phyloP scores from a whole-genome alignment of 2,797 vertebrate species.

The Gymnothorax javanicus region DNA sequence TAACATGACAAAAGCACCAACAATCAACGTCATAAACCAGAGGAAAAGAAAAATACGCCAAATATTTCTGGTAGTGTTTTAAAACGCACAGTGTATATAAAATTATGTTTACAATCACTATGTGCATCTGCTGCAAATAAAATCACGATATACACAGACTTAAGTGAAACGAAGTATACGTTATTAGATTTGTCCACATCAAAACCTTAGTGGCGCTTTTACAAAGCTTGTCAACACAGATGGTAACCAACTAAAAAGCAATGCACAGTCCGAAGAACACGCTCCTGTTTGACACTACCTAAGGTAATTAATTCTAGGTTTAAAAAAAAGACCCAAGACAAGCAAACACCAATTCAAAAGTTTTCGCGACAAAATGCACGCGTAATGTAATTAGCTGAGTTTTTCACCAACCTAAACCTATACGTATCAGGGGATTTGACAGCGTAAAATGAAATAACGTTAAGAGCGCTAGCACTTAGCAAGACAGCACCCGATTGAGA shows the following conservation, averaged over 20 bases:
- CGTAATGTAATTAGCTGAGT: neutral
- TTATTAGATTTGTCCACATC: neutral
- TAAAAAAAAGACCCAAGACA: neutral
- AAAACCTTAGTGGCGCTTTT: neutral
- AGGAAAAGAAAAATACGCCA: neutral
- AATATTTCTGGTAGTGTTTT: neutral
- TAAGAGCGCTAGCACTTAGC: neutral
- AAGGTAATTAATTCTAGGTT: neutral
- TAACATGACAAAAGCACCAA: neutral
- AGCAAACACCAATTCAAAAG: constrained; percentile 26
- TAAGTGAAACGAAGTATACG: neutral
- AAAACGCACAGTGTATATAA: neutral
- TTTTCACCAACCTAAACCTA: neutral
- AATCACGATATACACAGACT: neutral
- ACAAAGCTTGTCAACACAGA: neutral
- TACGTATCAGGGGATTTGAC: neutral
- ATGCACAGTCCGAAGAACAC: neutral
- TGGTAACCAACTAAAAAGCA: neutral
- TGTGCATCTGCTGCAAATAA: neutral
- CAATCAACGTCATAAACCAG: neutral
- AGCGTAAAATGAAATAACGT: neutral
- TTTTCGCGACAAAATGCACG: neutral
- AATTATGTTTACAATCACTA: neutral
- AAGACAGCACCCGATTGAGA: neutral
- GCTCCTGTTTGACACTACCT: neutral